phyloP scores from a whole-genome alignment of 2,888 invertebrate genomes.

The Luperina nickerlii region DNA sequence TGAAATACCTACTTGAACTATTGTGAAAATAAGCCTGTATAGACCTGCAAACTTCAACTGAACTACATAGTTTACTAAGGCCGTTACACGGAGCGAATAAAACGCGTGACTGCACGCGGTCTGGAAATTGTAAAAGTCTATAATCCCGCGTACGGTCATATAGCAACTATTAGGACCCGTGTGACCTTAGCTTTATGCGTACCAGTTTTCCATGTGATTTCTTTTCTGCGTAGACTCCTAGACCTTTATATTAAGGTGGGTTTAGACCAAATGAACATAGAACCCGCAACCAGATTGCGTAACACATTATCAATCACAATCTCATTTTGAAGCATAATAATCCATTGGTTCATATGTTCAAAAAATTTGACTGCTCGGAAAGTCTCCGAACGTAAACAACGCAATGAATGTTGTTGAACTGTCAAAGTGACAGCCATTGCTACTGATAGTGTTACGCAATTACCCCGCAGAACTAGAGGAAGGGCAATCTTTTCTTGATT shows the following conservation, averaged over 20 bases:
- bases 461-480: neutral
- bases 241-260: neutral
- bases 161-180: neutral
- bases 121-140: neutral
- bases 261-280: slow-evolving; percentile 2
- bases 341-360: too few species aligned
- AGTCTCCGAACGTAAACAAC: neutral
- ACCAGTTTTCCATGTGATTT: neutral
- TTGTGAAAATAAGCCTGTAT: neutral
- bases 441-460: neutral
- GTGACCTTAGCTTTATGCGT: neutral
- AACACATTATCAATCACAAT: neutral
- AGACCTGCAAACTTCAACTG: neutral
- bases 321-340: neutral
- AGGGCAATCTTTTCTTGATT: neutral
- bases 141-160: neutral
- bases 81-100: too few species aligned
- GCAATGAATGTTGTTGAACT: neutral
- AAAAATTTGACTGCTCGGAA: too few species aligned
- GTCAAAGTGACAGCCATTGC: neutral
- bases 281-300: neutral
- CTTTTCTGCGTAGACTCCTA: neutral
- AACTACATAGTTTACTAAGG: neutral
- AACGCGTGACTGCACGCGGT: neutral
- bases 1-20: neutral